Base-by-base conservation (phyloP, 2,888 invertebrate genomes). In the Archips xylosteana region DNA sequence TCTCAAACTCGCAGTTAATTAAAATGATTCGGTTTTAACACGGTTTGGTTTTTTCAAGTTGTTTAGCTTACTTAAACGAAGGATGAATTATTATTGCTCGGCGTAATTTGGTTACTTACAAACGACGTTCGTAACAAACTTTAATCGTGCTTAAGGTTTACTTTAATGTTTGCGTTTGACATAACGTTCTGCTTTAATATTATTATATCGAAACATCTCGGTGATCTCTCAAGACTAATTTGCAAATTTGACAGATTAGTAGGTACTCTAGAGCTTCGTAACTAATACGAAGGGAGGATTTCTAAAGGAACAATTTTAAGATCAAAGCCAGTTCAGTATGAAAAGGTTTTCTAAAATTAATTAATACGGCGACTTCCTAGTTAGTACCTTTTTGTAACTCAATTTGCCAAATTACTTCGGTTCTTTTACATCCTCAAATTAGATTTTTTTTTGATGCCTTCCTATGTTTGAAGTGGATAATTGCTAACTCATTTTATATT, bases 301-400 rank as follows among this genome's bases (percentile, higher is more conserved):
- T 79, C 67, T 77, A 65, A 79, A 72, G 73, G 65, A 74, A 75
- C 75, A 74, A 71, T 76, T 76, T 77, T 36, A 61, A 73, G 76
- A 81, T 79, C 76, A 75, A 76, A 75, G 76, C 36, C 74, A 75
- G 67, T 68, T 62, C 69, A 75, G 76, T 77, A 78, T 78, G 77
- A 79, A 81, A 80, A 78, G 79, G 78, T 79, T 79, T 76, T 78
- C 76, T 57, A 71, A 78, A 77, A 73, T 81, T 81, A 84, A 85
- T 83, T 82, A 82, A 82, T 78, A 80, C 79, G 60, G 61, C 63
- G 70, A 72, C 69, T 74, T 70, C 68, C 60, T 68, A 59, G 36
- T 67, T 68, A 59, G 36, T 67, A 70, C 69, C 69, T 70, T 70
- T 74, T 74, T 70, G 65, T 65, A 70, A 70, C 70, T 74, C 61